phyloP scores from a whole-genome alignment of 2,888 invertebrate species.

The Clunio marinus region DNA sequence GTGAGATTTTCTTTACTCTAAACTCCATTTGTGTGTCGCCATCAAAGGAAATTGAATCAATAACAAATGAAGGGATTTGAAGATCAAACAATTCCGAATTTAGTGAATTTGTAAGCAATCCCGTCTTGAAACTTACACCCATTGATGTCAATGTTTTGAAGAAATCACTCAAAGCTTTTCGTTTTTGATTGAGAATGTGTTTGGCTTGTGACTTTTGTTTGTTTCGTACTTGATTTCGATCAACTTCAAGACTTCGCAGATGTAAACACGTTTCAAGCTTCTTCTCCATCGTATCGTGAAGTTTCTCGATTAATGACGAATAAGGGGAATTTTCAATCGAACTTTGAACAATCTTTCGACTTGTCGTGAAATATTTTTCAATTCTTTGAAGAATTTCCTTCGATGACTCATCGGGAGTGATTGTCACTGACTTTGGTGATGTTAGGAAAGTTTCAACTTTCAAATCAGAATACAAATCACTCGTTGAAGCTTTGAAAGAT shows the following conservation, averaged over 20 bases:
- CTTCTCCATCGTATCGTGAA: conserved; percentile 63
- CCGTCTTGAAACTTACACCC: conserved; percentile 78
- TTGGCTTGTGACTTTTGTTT: conserved; percentile 77
- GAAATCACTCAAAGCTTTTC: conserved; percentile 77
- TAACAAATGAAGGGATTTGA: conserved; percentile 65
- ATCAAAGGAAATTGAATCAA: conserved; percentile 56
- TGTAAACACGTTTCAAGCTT: conserved; percentile 66
- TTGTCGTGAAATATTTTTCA: conserved; percentile 57
- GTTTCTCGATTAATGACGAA: conserved; percentile 57
- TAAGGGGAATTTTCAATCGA: conserved; percentile 58
- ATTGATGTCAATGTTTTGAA: conserved; percentile 72
- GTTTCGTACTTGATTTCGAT: conserved; percentile 54
- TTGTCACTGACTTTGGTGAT: not conserved
- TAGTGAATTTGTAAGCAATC: conserved; percentile 60
- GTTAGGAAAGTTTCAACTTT: not conserved
- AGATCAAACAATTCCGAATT: conserved; percentile 59
- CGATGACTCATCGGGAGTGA: not conserved
- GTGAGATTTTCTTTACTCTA: conserved; percentile 50
- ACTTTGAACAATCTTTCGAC: conserved; percentile 62
- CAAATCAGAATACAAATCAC: not conserved
- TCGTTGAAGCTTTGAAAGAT: not conserved
- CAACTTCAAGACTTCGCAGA: conserved; percentile 58
- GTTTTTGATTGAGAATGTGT: conserved; percentile 77
- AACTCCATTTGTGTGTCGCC: conserved; percentile 57
- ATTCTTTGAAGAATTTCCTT: conserved; percentile 41